These are phyloP conservation scores for Nibea coibor DNA, from an alignment of 2,113 vertebrate genomes.

Conservation along the genomic window DNA sequence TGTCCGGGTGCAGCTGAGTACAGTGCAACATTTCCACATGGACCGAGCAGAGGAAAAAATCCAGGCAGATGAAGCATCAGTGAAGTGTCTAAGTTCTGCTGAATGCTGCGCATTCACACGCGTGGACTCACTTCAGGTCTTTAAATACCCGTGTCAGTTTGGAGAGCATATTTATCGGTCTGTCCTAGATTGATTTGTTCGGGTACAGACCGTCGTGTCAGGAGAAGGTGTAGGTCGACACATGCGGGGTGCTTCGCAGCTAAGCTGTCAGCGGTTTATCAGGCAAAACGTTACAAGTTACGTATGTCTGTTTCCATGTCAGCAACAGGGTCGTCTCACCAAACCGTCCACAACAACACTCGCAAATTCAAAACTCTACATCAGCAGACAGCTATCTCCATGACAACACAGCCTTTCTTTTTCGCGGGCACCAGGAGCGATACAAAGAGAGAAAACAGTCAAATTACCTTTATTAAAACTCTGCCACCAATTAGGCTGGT, in stretches of 20 bases:
- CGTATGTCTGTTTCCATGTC: conserved; percentile 22
- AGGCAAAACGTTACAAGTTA: conserved; percentile 4
- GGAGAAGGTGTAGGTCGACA: background rate
- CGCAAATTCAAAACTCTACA: conserved; percentile 32
- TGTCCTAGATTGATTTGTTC: background rate
- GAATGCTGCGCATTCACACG: background rate
- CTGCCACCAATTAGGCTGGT: conserved; percentile 66
- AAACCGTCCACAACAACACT: conserved; percentile 14
- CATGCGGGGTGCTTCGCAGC: background rate
- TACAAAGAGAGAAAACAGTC: conserved; percentile 65
- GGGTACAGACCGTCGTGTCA: background rate
- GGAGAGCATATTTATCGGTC: background rate
- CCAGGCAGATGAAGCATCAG: conserved; percentile 41
- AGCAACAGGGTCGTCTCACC: conserved; percentile 37
- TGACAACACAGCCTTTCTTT: conserved; percentile 73
- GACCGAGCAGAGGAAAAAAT: conserved; percentile 20
- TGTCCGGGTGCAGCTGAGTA: conserved; percentile 65
- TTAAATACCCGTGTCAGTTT: conserved; percentile 27
- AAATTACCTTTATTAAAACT: conserved; percentile 77
- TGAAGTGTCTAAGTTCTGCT: conserved; percentile 27
- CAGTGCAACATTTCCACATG: conserved; percentile 51
- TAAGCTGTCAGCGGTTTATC: conserved; percentile 6
- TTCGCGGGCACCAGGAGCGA: conserved; percentile 39
- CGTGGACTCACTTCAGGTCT: conserved; percentile 3
- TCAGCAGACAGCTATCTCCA: conserved; percentile 70